Conservation (phyloP, 2,888 invertebrate genomes). For the Synanthedon andrenaeformis region DNA sequence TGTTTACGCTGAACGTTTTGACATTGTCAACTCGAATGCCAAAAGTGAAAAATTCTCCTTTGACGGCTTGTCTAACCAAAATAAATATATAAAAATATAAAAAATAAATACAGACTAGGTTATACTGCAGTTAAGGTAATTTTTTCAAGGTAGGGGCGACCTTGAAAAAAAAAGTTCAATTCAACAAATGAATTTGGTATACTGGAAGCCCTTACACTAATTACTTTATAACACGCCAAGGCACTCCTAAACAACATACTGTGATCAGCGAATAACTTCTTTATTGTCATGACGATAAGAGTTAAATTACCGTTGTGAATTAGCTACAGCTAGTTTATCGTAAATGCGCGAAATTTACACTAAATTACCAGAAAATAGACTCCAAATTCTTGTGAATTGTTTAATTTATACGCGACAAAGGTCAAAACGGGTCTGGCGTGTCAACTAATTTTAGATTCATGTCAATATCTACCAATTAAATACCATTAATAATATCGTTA, state of each 20-base stretch:
- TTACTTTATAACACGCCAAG: conserved; percentile 1
- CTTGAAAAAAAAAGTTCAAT: too few relatives aligned
- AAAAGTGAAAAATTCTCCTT: too few relatives aligned
- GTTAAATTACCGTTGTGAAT: background rate
- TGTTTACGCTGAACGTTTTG: too few relatives aligned
- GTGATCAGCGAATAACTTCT: background rate
- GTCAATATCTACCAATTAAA: too few relatives aligned
- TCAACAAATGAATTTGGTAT: too few relatives aligned
- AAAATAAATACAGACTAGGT: too few relatives aligned
- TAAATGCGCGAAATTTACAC: background rate
- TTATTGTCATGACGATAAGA: background rate
- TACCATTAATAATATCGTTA: too few relatives aligned
- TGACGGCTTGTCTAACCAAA: too few relatives aligned
- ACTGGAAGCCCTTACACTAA: background rate
- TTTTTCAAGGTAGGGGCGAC: too few relatives aligned
- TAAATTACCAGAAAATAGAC: background rate
- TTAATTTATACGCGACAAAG: background rate
- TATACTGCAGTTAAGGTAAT: too few relatives aligned
- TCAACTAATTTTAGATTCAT: background rate
- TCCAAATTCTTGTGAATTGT: background rate
- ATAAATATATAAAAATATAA: too few relatives aligned
- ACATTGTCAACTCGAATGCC: too few relatives aligned
- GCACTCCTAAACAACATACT: background rate
- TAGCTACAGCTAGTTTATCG: background rate
- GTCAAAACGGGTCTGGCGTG: background rate